Conservation (phyloP, 2,113 vertebrate genomes). For the Campylomormyrus numenius region DNA sequence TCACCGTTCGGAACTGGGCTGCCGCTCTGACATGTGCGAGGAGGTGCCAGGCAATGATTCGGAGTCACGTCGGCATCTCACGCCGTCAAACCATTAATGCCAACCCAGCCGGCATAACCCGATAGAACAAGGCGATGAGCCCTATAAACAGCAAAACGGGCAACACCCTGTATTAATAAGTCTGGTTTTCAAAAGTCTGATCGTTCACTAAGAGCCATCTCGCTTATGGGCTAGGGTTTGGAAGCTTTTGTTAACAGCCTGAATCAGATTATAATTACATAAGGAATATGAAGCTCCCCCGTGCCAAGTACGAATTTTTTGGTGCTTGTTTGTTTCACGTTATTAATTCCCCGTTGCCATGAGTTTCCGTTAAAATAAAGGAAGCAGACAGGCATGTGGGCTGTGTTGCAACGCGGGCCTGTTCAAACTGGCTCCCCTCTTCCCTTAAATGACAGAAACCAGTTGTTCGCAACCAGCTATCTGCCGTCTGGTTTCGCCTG, state of each 20-base stretch:
- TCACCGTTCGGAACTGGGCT: conserved; percentile 31
- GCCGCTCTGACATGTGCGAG: conserved; percentile 36
- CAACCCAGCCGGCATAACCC: background rate
- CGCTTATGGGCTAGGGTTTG: background rate
- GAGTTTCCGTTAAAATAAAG: background rate
- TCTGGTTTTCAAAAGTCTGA: background rate
- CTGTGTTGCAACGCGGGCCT: background rate
- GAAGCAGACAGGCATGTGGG: background rate
- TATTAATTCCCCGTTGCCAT: background rate
- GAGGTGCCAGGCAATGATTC: conserved; percentile 28
- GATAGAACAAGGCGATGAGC: background rate
- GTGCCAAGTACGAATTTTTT: background rate
- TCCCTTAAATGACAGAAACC: background rate
- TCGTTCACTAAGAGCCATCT: background rate
- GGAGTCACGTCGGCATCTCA: background rate
- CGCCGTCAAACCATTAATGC: background rate
- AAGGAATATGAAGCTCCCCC: background rate
- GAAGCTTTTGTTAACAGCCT: background rate
- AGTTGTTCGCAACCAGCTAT: background rate
- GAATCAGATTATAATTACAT: background rate
- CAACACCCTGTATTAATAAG: background rate
- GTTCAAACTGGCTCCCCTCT: conserved; percentile 3
- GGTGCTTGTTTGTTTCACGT: background rate
- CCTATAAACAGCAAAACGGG: background rate
- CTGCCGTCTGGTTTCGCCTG: background rate